Evolutionary conservation across 2,113 vertebrate genomes (phyloP).

Genomic region (Coptodon bakossiorum): DNA sequence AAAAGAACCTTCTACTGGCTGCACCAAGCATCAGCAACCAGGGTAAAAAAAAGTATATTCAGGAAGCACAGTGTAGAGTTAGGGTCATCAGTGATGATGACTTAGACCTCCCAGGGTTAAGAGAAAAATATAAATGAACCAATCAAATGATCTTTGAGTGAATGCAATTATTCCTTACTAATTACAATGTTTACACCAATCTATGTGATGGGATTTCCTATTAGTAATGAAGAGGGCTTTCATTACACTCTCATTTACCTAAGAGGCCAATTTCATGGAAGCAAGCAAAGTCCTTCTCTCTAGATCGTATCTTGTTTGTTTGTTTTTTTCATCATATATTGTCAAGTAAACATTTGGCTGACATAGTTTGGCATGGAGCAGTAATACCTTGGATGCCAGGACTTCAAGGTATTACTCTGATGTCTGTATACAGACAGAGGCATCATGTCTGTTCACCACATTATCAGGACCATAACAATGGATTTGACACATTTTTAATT

Average conservation of each 20-base stretch:
- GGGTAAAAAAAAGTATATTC: background rate
- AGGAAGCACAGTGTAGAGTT: background rate
- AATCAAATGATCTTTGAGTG: background rate
- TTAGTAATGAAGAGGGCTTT: background rate
- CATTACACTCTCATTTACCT: background rate
- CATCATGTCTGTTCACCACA: background rate
- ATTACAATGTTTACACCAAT: background rate
- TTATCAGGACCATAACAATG: background rate
- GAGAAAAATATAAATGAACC: background rate
- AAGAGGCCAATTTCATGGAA: background rate
- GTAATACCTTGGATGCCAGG: background rate
- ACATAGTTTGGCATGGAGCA: background rate
- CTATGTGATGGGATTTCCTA: background rate
- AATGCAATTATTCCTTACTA: background rate
- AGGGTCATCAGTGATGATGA: background rate
- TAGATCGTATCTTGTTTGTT: background rate
- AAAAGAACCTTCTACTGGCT: background rate
- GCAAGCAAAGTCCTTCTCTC: background rate
- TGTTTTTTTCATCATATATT: background rate
- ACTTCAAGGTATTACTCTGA: background rate
- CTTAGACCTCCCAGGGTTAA: background rate
- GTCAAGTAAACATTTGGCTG: background rate
- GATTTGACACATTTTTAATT: background rate
- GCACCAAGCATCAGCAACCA: background rate
- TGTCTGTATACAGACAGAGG: background rate